Evolutionary conservation across 2,797 vertebrate genomes (phyloP).

Genomic region (Gadopsis marmoratus): DNA sequence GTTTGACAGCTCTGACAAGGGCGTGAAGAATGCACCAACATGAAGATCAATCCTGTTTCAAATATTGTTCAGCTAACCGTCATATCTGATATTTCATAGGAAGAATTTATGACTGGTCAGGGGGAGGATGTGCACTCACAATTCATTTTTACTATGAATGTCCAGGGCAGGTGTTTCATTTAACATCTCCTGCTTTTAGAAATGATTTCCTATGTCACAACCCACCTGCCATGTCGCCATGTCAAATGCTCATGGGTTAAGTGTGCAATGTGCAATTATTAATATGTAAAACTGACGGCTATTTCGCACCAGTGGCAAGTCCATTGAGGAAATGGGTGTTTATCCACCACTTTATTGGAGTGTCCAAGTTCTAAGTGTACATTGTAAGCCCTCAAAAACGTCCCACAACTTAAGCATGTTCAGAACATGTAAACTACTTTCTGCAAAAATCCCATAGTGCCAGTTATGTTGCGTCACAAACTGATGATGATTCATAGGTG

Average conservation of each 20-base stretch:
- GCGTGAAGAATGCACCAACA: conserved; percentile 75
- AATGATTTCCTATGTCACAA: conserved; percentile 13
- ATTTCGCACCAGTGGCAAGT: conserved; percentile 16
- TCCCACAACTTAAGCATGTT: too few species aligned
- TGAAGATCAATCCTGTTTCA: conserved; percentile 79
- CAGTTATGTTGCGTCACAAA: too few species aligned
- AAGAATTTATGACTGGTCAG: conserved; percentile 73
- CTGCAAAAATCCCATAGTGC: background rate
- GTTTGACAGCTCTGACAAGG: conserved; percentile 80
- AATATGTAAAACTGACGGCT: background rate
- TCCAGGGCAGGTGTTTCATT: conserved; percentile 39
- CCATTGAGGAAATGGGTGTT: conserved; percentile 11
- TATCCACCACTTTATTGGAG: background rate
- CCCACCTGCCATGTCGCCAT: conserved; percentile 17
- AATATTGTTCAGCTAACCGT: conserved; percentile 75
- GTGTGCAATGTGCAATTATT: background rate
- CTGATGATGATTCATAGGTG: too few species aligned
- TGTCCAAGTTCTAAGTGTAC: background rate
- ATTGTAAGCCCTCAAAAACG: too few species aligned
- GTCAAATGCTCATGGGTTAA: conserved; percentile 13
- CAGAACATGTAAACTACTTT: background rate
- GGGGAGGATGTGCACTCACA: conserved; percentile 48
- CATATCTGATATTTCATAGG: conserved; percentile 79
- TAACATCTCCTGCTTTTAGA: conserved; percentile 31
- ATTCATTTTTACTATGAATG: conserved; percentile 70